Percentiles rank a stretch among this genome's conserved stretches.
Conservation (phyloP, 30 jellyfish, hydroid and myxozoan species). For the Phacellophora camtschatica region DNA sequence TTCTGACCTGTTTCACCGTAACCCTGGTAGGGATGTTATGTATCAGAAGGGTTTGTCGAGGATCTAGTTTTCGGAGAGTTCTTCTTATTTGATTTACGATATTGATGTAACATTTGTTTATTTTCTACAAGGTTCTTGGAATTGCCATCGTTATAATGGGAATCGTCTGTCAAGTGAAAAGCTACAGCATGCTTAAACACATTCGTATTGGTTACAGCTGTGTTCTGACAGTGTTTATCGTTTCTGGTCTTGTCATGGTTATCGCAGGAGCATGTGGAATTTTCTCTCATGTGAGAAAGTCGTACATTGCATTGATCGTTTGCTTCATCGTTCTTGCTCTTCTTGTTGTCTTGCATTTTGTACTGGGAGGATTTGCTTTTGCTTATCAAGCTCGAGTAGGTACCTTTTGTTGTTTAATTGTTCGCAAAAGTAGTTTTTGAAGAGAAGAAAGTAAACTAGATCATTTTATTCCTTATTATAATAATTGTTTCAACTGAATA, state of each 20-base stretch:
- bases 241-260: constrained; percentile 42
- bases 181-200: background rate
- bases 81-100: no score
- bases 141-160: constrained; percentile 34
- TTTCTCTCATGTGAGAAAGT: constrained; percentile 30
- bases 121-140: constrained; percentile 63
- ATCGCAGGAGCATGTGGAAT: constrained; percentile 55
- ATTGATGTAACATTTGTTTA: no score
- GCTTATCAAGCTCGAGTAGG: constrained; percentile 20
- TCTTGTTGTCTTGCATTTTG: constrained; percentile 30
- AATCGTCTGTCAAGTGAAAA: constrained; percentile 21
- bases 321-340: constrained; percentile 39
- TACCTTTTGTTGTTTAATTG: no score
- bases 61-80: no score
- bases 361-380: constrained; percentile 60
- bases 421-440: no score
- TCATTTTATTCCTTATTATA: no score
- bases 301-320: constrained; percentile 27
- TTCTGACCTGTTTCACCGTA: no score
- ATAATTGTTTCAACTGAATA: no score
- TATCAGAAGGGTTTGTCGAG: no score
- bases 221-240: constrained; percentile 17
- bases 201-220: constrained; percentile 10
- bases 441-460: no score
- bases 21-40: no score